Percentiles rank a stretch among this genome's conserved stretches.
Evolutionary conservation across 2,888 invertebrate genomes (phyloP).

Genomic region (Girardia tigrina): DNA sequence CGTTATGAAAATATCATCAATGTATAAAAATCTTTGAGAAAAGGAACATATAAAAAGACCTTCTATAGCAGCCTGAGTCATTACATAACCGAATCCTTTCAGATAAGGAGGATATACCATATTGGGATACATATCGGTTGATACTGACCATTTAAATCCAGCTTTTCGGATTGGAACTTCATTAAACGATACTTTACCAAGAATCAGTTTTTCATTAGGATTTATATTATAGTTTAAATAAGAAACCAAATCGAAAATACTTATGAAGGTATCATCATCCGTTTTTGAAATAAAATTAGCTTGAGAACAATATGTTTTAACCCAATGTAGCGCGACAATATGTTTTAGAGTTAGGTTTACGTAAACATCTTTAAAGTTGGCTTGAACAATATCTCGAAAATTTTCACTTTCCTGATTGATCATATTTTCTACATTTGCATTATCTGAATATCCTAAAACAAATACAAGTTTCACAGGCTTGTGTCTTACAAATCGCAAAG

Average conservation of each 20-base stretch:
- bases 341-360: slow-evolving; percentile 26
- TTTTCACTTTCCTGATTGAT: slow-evolving; percentile 3
- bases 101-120: slow-evolving; percentile 25
- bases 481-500: slow-evolving; percentile 24
- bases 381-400: slow-evolving; percentile 31
- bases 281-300: slow-evolving; percentile 24
- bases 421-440: background rate
- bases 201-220: background rate
- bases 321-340: slow-evolving; percentile 29
- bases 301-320: slow-evolving; percentile 26
- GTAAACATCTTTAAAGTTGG: slow-evolving; percentile 16
- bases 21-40: slow-evolving; percentile 24
- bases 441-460: slow-evolving; percentile 25
- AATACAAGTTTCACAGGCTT: slow-evolving; percentile 31
- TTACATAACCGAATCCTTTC: slow-evolving; percentile 34
- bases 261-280: slow-evolving; percentile 29
- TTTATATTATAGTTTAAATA: slow-evolving; percentile 11
- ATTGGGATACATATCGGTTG: slow-evolving; percentile 25
- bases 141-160: slow-evolving; percentile 21
- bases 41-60: slow-evolving; percentile 31
- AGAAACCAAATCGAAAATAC: slow-evolving; percentile 2
- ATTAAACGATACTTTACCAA: background rate
- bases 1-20: slow-evolving; percentile 32
- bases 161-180: slow-evolving; percentile 27
- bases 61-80: background rate